A percentile compares a stretch with the other conserved stretches of the same genome.
Conservation (phyloP, 2,113 vertebrate species). For the Gambusia holbrooki region DNA sequence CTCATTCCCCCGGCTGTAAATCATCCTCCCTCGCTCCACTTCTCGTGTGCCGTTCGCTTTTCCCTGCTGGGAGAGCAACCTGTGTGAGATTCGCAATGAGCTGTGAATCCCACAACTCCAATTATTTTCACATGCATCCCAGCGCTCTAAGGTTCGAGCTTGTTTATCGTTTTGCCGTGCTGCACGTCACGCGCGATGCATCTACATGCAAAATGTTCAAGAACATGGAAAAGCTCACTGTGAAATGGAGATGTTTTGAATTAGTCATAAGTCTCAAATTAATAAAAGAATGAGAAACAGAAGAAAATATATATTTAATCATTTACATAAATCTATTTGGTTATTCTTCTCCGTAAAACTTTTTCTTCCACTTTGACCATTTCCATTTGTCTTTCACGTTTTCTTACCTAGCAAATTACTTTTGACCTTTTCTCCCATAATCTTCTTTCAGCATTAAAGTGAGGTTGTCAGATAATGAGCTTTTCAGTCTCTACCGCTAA, state of each 20-base stretch:
- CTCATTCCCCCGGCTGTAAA: slow-evolving; percentile 51
- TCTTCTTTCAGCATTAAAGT: neutral
- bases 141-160: slow-evolving; percentile 52
- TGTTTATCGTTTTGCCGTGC: slow-evolving; percentile 39
- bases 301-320: neutral
- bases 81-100: slow-evolving; percentile 60
- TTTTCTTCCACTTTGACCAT: neutral
- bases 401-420: neutral
- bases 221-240: neutral
- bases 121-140: slow-evolving; percentile 56
- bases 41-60: slow-evolving; percentile 52
- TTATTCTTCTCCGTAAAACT: neutral
- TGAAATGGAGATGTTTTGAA: neutral
- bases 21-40: slow-evolving; percentile 50
- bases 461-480: neutral
- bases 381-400: neutral
- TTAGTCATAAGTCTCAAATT: neutral
- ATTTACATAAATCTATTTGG: neutral
- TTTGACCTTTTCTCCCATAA: neutral
- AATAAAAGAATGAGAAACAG: neutral
- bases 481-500: neutral
- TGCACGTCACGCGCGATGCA: slow-evolving; percentile 3
- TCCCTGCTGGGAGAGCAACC: slow-evolving; percentile 60
- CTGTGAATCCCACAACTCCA: slow-evolving; percentile 67
- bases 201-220: slow-evolving; percentile 9